Conservation (phyloP, 2,888 invertebrate species). For the Lithodes maja region DNA sequence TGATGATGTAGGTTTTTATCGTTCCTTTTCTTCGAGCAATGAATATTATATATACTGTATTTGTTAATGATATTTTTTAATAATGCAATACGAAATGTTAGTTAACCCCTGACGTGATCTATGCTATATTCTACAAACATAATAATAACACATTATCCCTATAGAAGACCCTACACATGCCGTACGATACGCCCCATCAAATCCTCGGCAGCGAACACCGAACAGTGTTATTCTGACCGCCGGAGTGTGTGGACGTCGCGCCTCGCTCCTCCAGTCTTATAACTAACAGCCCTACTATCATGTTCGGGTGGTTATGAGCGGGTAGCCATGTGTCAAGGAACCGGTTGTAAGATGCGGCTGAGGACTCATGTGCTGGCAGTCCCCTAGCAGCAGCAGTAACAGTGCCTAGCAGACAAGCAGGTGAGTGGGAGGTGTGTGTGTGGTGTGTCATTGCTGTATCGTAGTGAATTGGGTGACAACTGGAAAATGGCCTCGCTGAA, state of each 20-base stretch:
- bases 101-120: no score
- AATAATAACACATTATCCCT: no score
- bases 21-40: no score
- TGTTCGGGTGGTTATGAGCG: constrained; percentile 40
- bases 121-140: no score
- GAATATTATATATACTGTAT: no score
- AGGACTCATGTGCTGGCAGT: constrained; percentile 34
- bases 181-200: constrained; percentile 34
- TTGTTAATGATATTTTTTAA: no score
- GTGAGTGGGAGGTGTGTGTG: constrained; percentile 17
- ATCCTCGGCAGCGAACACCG: constrained; percentile 34
- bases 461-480: not conserved
- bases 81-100: no score
- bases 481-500: not conserved
- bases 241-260: constrained; percentile 5
- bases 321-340: constrained; percentile 59
- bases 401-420: constrained; percentile 46
- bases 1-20: no score
- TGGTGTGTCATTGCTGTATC: not conserved
- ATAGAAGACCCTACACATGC: not conserved
- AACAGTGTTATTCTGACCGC: constrained; percentile 17
- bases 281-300: constrained; percentile 22
- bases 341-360: constrained; percentile 53
- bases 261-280: constrained; percentile 34
- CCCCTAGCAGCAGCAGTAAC: constrained; percentile 41